Percentiles rank a stretch among this genome's conserved stretches.
Conservation (phyloP, 2,113 vertebrate genomes). For the Lonchura striata region DNA sequence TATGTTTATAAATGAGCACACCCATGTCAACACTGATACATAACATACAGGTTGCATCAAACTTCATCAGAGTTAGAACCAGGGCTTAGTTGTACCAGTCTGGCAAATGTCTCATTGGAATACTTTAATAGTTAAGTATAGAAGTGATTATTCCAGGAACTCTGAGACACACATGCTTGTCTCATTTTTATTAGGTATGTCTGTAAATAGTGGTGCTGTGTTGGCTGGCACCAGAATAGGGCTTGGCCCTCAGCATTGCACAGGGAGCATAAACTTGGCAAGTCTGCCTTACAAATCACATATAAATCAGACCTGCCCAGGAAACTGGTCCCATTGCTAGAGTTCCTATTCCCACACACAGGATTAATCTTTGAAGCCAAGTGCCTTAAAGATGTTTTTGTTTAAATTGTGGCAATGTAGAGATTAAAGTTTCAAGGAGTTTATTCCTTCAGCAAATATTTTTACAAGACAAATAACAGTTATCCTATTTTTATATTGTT, state of each 20-base stretch:
- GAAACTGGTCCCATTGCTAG: not conserved
- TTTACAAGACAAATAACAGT: not conserved
- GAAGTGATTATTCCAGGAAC: conserved; percentile 21
- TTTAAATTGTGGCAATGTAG: not conserved
- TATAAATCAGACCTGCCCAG: conserved; percentile 1
- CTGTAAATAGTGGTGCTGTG: not conserved
- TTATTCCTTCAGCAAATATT: conserved; percentile 37
- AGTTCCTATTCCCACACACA: conserved; percentile 5
- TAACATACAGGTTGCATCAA: not conserved
- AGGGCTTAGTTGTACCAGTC: not conserved
- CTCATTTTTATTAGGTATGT: conserved; percentile 17
- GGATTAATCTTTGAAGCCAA: conserved; percentile 4
- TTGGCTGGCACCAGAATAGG: not conserved
- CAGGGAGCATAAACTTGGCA: not conserved
- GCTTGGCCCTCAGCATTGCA: not conserved
- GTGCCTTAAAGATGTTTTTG: conserved; percentile 30
- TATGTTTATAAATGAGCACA: not conserved
- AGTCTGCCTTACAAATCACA: not conserved
- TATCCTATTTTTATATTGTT: not conserved
- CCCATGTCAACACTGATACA: not conserved
- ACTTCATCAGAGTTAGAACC: not conserved
- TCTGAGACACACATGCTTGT: not conserved
- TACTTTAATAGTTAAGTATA: not conserved
- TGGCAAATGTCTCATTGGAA: not conserved
- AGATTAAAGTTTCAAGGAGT: not conserved